Evolutionary conservation across 2,113 vertebrate genomes (phyloP), one percentile per base, ranked within the genome.

Genomic region (Petrocephalus zakoni): DNA sequence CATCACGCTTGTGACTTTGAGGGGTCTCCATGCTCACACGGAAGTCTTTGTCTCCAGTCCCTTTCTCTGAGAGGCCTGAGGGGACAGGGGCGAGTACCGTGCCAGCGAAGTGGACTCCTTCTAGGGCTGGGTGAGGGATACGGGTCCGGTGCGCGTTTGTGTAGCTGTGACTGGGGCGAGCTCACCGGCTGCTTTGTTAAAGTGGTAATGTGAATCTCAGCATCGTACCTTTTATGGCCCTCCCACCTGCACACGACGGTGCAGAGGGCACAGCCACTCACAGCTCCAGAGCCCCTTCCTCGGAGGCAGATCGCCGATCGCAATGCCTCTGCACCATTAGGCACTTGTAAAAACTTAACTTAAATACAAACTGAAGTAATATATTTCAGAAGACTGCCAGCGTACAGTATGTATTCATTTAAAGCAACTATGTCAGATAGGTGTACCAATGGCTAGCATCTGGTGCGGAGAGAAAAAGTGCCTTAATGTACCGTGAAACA

Each of bases 1-100:
- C 72, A 42, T 19, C 72, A 42, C 72, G 37, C 34, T 19, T 75
- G 68, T 42, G 3, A 13, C 68, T 78, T 42, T 95, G 93, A 93
- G 7, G 93, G 94, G 92, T 90, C 93, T 95, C 94, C 94, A 93
- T 93, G 92, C 91, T 91, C 92, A 93, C 93, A 94, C 92, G 94
- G 94, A 75, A 93, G 93, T 92, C 93, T 88, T 94, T 95, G 93
- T 93, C 90, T 91, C 68, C 5, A 4, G 4, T 29, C 34, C 68
- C 7, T 37, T 37, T 37, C 1, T 37, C 1, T 37, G 29, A 6
- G 37, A 5, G 34, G 68, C 68, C 68, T 19, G 29, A 75, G 17
- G 34, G 34, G 13, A 75, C 1, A 75, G 34, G 68, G 68, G 29
- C 1, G 29, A 17, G 13, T 75, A 19, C 6, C 29, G 6, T 4